Percentiles rank a stretch among this genome's conserved stretches.
These are phyloP conservation scores for Sorex araneus DNA, from an alignment of 2,113 vertebrate genomes.

Conservation along the genomic window DNA sequence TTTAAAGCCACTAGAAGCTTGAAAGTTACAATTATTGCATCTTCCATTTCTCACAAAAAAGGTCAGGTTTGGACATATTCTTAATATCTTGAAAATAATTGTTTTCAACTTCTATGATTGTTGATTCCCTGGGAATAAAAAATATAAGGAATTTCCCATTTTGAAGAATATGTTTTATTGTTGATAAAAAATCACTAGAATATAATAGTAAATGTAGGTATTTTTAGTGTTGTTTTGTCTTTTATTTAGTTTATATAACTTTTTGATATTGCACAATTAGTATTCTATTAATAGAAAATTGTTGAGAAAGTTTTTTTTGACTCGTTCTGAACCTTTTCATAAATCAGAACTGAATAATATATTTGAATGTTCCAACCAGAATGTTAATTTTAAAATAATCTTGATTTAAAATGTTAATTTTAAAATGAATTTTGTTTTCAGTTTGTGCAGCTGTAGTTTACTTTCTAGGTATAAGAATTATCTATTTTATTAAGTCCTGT, in stretches of 20 bases:
- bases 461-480: slow-evolving; percentile 77
- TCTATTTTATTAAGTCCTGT: slow-evolving; percentile 84
- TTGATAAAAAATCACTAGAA: slow-evolving; percentile 5
- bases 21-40: background rate
- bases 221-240: slow-evolving; percentile 23
- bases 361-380: slow-evolving; percentile 70
- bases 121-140: slow-evolving; percentile 38
- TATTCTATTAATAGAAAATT: slow-evolving; percentile 61
- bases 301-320: slow-evolving; percentile 58
- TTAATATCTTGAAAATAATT: slow-evolving; percentile 58
- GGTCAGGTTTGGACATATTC: slow-evolving; percentile 43
- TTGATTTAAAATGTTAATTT: slow-evolving; percentile 9
- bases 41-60: slow-evolving; percentile 43
- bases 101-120: background rate
- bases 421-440: slow-evolving; percentile 75
- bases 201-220: slow-evolving; percentile 35
- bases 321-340: slow-evolving; percentile 43
- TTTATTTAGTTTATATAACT: slow-evolving; percentile 8
- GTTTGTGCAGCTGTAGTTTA: slow-evolving; percentile 83
- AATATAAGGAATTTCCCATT: background rate
- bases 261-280: background rate
- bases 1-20: slow-evolving; percentile 41
- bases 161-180: slow-evolving; percentile 57
- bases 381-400: slow-evolving; percentile 50
- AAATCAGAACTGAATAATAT: slow-evolving; percentile 65